phyloP scores from a whole-genome alignment of 53 echinoderm and acorn worm genomes.

The Hippasteria phrygiana region DNA sequence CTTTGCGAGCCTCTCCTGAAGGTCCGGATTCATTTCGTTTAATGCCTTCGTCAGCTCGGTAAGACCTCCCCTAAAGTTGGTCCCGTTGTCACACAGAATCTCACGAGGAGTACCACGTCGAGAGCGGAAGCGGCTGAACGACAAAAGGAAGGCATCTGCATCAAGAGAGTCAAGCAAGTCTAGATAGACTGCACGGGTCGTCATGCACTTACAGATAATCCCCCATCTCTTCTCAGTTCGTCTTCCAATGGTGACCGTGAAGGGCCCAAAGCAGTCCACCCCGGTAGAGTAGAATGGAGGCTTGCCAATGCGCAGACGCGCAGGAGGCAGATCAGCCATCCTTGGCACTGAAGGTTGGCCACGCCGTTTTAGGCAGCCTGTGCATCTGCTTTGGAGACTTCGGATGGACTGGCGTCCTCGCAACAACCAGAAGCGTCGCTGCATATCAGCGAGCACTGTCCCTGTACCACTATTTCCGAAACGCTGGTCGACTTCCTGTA shows the following conservation, averaged over 20 bases:
- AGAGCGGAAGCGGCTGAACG: no score
- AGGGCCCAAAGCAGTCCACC: no score
- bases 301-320: background rate
- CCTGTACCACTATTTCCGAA: slow-evolving; percentile 10
- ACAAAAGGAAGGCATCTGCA: no score
- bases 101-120: no score
- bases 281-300: slow-evolving; percentile 19
- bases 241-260: slow-evolving; percentile 3
- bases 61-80: no score
- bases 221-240: slow-evolving; percentile 58
- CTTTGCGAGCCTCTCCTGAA: no score
- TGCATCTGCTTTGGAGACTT: background rate
- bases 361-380: background rate
- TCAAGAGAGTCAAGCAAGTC: no score
- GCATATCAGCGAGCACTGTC: slow-evolving; percentile 7
- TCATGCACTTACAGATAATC: slow-evolving; percentile 64
- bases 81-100: no score
- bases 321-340: slow-evolving; percentile 22
- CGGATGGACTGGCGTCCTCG: slow-evolving; percentile 18
- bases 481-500: background rate
- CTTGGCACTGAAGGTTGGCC: background rate
- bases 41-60: no score
- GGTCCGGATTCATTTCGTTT: no score
- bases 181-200: slow-evolving; percentile 57
- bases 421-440: slow-evolving; percentile 13